These are phyloP conservation scores for Xiphophorus couchianus DNA, from an alignment of 2,113 vertebrate species.

Conservation along the genomic window DNA sequence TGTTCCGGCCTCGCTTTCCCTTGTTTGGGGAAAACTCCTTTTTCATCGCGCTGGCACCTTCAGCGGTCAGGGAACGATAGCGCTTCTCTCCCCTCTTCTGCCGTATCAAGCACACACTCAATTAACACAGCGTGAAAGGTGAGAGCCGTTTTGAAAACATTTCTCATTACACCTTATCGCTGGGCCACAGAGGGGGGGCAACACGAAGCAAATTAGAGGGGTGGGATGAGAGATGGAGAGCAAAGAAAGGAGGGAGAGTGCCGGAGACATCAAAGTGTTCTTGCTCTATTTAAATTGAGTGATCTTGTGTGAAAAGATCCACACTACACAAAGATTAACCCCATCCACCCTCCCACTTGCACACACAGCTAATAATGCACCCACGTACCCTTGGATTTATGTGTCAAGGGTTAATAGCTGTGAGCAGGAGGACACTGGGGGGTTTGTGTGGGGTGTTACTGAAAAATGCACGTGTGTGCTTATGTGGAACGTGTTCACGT, in stretches of 20 bases:
- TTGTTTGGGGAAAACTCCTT: not conserved
- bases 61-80: conserved; percentile 29
- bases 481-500: conserved; percentile 1
- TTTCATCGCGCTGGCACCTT: conserved; percentile 13
- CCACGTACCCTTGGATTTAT: conserved; percentile 62
- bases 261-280: conserved; percentile 72
- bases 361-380: conserved; percentile 64
- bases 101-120: conserved; percentile 37
- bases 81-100: conserved; percentile 20
- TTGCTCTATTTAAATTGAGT: conserved; percentile 71
- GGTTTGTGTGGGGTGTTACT: conserved; percentile 16
- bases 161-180: conserved; percentile 79
- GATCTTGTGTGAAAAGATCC: conserved; percentile 73
- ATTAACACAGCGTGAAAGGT: conserved; percentile 63
- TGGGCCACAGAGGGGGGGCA: conserved; percentile 59
- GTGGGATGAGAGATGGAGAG: conserved; percentile 52
- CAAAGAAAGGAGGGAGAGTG: conserved; percentile 38
- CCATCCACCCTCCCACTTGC: conserved; percentile 41
- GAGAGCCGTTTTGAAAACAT: conserved; percentile 66
- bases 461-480: conserved; percentile 13
- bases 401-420: conserved; percentile 74
- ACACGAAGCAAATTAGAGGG: conserved; percentile 66
- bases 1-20: not conserved
- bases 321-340: conserved; percentile 75
- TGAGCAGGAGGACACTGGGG: conserved; percentile 41